Evolutionary conservation across 2,113 vertebrate genomes (phyloP).

Genomic region (Paradisaea rubra): DNA sequence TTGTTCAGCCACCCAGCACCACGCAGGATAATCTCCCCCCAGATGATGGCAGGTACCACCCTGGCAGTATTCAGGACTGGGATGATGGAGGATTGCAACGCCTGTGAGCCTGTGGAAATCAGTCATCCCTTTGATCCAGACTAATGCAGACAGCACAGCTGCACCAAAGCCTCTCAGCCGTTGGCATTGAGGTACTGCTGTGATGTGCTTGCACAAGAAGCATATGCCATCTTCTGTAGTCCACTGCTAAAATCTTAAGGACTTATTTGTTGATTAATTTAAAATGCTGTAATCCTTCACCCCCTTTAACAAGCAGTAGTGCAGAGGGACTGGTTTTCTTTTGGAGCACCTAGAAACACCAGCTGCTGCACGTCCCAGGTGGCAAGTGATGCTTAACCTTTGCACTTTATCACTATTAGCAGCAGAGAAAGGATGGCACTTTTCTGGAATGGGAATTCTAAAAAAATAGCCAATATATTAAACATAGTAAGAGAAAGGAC

Average conservation of each 20-base stretch:
- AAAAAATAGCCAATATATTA: not conserved
- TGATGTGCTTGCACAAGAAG: not conserved
- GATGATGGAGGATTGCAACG: not conserved
- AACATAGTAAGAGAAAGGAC: not conserved
- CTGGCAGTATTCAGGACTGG: not conserved
- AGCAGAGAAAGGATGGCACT: rapidly evolving
- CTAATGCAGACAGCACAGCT: not conserved
- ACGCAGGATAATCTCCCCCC: not conserved
- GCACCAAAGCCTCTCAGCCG: not conserved
- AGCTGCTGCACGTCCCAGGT: rapidly evolving
- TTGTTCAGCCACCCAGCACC: not conserved
- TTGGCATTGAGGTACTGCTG: too few species aligned
- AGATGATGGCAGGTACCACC: not conserved
- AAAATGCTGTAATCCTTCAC: not conserved
- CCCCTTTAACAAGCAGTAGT: not conserved
- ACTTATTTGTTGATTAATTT: not conserved
- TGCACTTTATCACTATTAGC: not conserved
- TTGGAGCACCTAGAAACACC: not conserved
- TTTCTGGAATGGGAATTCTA: not conserved
- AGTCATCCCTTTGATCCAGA: not conserved
- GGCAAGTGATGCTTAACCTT: not conserved
- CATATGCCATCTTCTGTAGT: not conserved
- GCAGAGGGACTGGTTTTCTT: not conserved
- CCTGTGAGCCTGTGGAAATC: not conserved
- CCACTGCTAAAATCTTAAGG: not conserved